Evolutionary conservation across 1,140 invertebrate species (phyloP).

Genomic region (Drosophila auraria): DNA sequence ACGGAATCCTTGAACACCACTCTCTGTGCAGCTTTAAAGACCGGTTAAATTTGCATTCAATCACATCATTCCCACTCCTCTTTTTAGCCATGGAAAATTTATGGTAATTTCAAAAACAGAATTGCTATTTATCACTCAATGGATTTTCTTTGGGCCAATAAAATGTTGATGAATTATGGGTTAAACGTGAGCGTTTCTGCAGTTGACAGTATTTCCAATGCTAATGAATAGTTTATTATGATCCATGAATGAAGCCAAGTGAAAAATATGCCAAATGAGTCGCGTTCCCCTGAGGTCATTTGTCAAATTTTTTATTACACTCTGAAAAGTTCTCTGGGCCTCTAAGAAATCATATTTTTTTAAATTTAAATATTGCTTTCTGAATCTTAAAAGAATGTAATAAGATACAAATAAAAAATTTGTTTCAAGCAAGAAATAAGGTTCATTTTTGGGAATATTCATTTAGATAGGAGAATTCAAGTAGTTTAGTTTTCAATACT

Average conservation of each 20-base stretch:
- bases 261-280: slow-evolving; percentile 30
- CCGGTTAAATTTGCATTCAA: slow-evolving; percentile 15
- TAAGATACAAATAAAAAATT: too few species aligned
- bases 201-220: slow-evolving; percentile 46
- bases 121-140: slow-evolving; percentile 43
- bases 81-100: slow-evolving; percentile 25
- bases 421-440: too few species aligned
- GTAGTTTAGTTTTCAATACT: too few species aligned
- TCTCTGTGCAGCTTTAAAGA: background rate
- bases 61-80: background rate
- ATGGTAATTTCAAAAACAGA: slow-evolving; percentile 51
- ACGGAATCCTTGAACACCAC: background rate
- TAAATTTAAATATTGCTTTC: background rate
- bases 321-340: background rate
- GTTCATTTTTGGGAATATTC: too few species aligned
- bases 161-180: slow-evolving; percentile 51
- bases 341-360: background rate
- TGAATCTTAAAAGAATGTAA: too few species aligned
- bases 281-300: slow-evolving; percentile 16
- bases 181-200: slow-evolving; percentile 39
- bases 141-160: slow-evolving; percentile 41
- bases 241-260: slow-evolving; percentile 35
- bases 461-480: too few species aligned
- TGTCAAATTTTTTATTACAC: slow-evolving; percentile 28
- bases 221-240: slow-evolving; percentile 64